A percentile compares a stretch with the other conserved stretches of the same genome.
These are phyloP conservation scores for Eustalomyia histrio DNA, from an alignment of 2,888 invertebrate genomes.

Conservation along the genomic window DNA sequence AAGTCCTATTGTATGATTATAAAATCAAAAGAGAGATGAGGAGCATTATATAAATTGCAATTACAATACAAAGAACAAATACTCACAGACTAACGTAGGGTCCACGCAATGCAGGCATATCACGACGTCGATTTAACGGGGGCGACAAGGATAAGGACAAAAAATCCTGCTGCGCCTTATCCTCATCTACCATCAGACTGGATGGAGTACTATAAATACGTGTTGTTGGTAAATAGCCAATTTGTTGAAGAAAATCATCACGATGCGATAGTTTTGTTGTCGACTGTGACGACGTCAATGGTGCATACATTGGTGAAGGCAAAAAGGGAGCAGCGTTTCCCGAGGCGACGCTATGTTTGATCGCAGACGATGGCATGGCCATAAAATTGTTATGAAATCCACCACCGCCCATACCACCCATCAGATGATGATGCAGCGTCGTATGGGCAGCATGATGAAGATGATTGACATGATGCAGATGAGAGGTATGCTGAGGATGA, in stretches of 20 bases:
- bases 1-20: conserved; percentile 8
- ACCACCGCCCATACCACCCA: conserved; percentile 59
- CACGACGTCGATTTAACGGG: conserved; percentile 78
- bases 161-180: conserved; percentile 78
- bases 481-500: conserved; percentile 64
- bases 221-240: conserved; percentile 78
- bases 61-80: conserved; percentile 47
- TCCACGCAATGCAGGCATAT: conserved; percentile 79
- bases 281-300: conserved; percentile 75
- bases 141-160: conserved; percentile 79
- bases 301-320: conserved; percentile 63
- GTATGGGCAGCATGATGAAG: conserved; percentile 70
- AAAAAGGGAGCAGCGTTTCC: conserved; percentile 56
- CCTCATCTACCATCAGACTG: conserved; percentile 74
- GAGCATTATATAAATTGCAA: neutral
- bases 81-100: conserved; percentile 79
- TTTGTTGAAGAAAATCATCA: conserved; percentile 78
- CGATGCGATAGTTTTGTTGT: conserved; percentile 78
- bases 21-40: conserved; percentile 15
- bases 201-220: conserved; percentile 76
- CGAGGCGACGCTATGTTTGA: conserved; percentile 64
- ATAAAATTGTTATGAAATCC: conserved; percentile 59
- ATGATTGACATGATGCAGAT: conserved; percentile 70
- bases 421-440: conserved; percentile 66
- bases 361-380: conserved; percentile 62